These are phyloP conservation scores for Pollachius pollachius DNA, from an alignment of 2,113 vertebrate genomes.

Conservation along the genomic window DNA sequence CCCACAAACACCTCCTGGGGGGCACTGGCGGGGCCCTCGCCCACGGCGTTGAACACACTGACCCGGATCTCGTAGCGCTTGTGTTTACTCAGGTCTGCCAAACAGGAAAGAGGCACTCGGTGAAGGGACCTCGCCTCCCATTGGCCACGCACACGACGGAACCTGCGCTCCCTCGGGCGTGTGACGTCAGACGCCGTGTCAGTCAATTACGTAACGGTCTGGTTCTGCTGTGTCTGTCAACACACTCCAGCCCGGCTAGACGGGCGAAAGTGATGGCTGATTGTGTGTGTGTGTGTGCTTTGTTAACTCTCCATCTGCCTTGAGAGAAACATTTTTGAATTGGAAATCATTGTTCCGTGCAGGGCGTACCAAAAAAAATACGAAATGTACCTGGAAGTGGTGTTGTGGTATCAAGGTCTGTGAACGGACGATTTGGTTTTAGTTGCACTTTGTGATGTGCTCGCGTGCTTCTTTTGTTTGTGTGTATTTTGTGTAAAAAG, in stretches of 20 bases:
- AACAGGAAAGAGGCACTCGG: neutral
- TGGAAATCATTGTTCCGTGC: no score
- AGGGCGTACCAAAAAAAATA: neutral
- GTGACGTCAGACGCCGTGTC: no score
- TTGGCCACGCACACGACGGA: no score
- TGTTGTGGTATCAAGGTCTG: no score
- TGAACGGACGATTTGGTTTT: no score
- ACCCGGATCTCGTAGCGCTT: slow-evolving; percentile 93
- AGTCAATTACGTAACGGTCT: slow-evolving; percentile 28
- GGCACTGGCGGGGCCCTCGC: slow-evolving; percentile 86
- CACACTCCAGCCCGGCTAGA: slow-evolving; percentile 23
- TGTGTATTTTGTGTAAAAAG: neutral
- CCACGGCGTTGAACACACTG: slow-evolving; percentile 92
- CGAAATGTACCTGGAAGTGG: neutral
- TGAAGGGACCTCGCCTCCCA: no score
- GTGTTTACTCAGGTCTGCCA: slow-evolving; percentile 89
- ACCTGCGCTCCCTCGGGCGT: neutral
- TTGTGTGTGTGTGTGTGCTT: no score
- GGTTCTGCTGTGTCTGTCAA: slow-evolving; percentile 32
- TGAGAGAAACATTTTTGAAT: no score
- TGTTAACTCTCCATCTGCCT: no score
- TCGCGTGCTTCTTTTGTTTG: no score
- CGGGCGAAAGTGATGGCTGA: no score
- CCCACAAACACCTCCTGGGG: slow-evolving; percentile 97
- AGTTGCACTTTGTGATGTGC: neutral